phyloP scores from a whole-genome alignment of 2,888 invertebrate genomes.

The Anoncus sp. region DNA sequence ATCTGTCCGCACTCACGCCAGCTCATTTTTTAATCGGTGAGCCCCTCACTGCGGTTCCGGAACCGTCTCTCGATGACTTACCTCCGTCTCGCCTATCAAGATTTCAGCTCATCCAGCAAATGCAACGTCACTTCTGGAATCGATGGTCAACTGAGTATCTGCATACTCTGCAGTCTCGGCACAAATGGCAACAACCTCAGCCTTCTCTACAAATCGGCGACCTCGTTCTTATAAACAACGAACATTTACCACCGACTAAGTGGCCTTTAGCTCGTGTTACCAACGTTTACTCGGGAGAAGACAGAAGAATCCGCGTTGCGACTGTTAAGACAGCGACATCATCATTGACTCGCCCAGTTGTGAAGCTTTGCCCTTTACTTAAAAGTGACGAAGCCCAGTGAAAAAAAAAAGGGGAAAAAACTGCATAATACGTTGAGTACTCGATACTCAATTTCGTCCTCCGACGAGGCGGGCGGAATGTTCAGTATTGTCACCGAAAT shows the following conservation, averaged over 20 bases:
- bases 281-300: conserved; percentile 14
- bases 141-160: conserved; percentile 6
- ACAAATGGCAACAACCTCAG: conserved; percentile 26
- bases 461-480: conserved; percentile 36
- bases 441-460: conserved; percentile 25
- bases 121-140: conserved; percentile 28
- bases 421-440: too few relatives aligned
- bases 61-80: conserved; percentile 21
- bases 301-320: conserved; percentile 14
- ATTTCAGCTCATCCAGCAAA: conserved; percentile 32
- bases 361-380: conserved; percentile 23
- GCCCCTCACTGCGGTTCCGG: conserved; percentile 25
- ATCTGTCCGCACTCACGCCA: conserved; percentile 20
- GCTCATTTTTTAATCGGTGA: conserved; percentile 26
- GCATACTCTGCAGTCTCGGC: conserved; percentile 27
- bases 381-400: conserved; percentile 7
- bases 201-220: conserved; percentile 4
- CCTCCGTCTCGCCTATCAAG: conserved; percentile 4
- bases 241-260: conserved; percentile 6
- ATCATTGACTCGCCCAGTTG: conserved; percentile 23
- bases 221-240: conserved; percentile 20
- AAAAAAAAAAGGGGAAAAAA: not conserved
- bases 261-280: conserved; percentile 30
- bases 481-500: not conserved
- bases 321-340: conserved; percentile 26